Conservation (phyloP, 2,888 invertebrate species). For the Aphrophora alni region DNA sequence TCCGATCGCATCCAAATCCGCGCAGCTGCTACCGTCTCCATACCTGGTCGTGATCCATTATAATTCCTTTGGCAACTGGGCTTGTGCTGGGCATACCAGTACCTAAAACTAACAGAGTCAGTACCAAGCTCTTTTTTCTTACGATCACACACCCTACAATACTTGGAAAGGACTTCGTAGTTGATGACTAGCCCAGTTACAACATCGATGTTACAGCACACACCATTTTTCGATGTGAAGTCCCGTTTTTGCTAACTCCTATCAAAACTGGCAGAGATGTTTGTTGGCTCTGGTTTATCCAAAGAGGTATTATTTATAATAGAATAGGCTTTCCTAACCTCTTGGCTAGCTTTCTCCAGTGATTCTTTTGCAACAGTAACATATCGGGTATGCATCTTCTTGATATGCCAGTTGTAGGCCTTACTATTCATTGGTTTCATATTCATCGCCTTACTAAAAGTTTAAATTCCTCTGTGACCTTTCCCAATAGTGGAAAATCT, state of each 20-base stretch:
- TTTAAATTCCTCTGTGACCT: no score
- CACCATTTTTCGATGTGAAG: no score
- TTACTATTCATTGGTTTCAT: neutral
- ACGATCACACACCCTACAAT: no score
- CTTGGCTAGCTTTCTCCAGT: conserved; percentile 4
- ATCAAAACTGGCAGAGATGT: no score
- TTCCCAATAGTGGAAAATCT: no score
- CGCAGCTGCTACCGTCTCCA: conserved; percentile 41
- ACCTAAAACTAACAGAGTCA: conserved; percentile 40
- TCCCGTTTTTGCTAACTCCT: no score
- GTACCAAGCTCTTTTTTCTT: conserved; percentile 32
- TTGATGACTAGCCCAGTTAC: no score
- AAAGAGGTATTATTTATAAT: conserved; percentile 14
- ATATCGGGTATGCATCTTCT: neutral
- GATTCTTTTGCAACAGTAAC: neutral
- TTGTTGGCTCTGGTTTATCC: conserved; percentile 16
- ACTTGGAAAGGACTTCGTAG: no score
- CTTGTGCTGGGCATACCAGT: conserved; percentile 44
- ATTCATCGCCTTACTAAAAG: no score
- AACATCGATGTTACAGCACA: no score
- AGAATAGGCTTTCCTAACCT: conserved; percentile 13
- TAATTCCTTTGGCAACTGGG: conserved; percentile 42
- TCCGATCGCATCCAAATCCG: conserved; percentile 37
- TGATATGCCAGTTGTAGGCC: neutral
- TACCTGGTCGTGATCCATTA: conserved; percentile 41